Percentiles rank a stretch among this genome's conserved stretches.
Conservation (phyloP, 2,797 vertebrate species). For the Rallus crepitans region DNA sequence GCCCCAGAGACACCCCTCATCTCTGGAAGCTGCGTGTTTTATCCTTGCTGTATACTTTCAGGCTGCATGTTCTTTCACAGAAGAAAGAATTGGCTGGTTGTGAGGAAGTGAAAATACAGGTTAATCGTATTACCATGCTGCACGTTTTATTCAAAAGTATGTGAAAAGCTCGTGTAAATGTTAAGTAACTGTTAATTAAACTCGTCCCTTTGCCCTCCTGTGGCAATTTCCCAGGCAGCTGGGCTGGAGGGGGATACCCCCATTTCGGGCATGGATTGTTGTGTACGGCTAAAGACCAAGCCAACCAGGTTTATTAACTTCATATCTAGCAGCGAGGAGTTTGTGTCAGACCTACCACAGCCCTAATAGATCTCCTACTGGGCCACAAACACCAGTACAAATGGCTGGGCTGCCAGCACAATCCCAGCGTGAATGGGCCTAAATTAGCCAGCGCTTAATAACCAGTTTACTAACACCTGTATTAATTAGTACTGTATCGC, state of each 20-base stretch:
- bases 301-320: conserved; percentile 69
- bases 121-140: background rate
- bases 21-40: background rate
- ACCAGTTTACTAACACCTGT: conserved; percentile 96
- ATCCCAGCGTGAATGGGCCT: conserved; percentile 84
- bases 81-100: background rate
- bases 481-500: conserved; percentile 90
- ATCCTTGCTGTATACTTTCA: background rate
- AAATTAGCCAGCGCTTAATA: conserved; percentile 89
- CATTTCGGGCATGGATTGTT: background rate
- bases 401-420: conserved; percentile 82
- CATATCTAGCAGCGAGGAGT: conserved; percentile 65
- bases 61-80: background rate
- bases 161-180: background rate
- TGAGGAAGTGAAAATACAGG: background rate
- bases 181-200: conserved; percentile 6
- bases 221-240: conserved; percentile 71
- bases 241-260: background rate
- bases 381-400: conserved; percentile 86
- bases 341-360: conserved; percentile 91
- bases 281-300: conserved; percentile 45
- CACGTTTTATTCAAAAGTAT: background rate
- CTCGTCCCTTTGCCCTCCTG: background rate
- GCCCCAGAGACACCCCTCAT: background rate
- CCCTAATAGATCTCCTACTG: conserved; percentile 84